Percentiles rank a stretch among this genome's conserved stretches.
These are phyloP conservation scores for Drosophila pachea DNA, from an alignment of 1,140 invertebrate genomes.

Conservation along the genomic window DNA sequence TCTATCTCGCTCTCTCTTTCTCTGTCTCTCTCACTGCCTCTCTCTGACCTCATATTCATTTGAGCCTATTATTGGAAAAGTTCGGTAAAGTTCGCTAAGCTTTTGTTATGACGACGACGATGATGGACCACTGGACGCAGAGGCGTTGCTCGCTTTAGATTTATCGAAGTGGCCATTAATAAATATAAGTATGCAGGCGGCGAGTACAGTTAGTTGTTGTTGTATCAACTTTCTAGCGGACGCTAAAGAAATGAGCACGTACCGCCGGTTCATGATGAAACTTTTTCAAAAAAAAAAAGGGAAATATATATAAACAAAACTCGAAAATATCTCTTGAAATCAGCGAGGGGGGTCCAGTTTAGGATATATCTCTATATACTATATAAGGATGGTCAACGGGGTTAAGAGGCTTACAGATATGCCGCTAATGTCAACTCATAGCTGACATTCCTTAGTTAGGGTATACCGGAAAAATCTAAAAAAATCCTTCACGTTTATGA, in stretches of 20 bases:
- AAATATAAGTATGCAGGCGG: conserved; percentile 59
- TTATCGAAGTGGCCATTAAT: conserved; percentile 67
- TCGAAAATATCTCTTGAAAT: neutral
- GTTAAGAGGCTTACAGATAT: too few species aligned
- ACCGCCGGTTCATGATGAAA: conserved; percentile 7
- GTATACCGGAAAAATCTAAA: conserved; percentile 2
- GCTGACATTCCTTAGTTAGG: conserved; percentile 1
- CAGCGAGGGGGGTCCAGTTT: neutral
- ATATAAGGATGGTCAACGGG: too few species aligned
- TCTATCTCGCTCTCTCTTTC: conserved; percentile 12
- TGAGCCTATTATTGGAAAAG: conserved; percentile 76
- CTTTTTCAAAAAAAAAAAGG: conserved; percentile 14
- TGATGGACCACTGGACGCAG: conserved; percentile 29
- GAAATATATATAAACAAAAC: neutral
- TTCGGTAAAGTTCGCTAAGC: conserved; percentile 63
- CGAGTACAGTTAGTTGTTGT: conserved; percentile 41
- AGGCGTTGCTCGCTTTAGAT: conserved; percentile 41
- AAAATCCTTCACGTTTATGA: conserved; percentile 62
- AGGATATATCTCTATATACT: neutral
- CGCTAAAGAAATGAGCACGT: conserved; percentile 54
- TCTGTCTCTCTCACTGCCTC: neutral
- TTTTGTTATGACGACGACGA: conserved; percentile 71
- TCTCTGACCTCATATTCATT: conserved; percentile 60
- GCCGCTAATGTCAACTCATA: neutral
- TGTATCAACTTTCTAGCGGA: conserved; percentile 58